Conservation (phyloP, 23 tunicate genomes). For the Oikopleura albicans region DNA sequence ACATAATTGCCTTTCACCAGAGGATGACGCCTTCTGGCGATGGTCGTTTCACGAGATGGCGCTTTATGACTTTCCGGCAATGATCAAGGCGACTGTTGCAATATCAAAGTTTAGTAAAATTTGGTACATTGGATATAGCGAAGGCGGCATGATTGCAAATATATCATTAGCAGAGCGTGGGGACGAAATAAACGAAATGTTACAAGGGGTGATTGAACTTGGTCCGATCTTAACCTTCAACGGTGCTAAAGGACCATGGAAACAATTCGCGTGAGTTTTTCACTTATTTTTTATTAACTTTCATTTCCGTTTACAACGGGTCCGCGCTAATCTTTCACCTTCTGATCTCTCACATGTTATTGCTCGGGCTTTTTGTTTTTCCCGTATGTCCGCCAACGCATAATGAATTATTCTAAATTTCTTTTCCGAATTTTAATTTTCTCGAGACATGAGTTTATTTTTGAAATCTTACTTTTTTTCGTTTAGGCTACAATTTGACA, state of each 20-base stretch:
- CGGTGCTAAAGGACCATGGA: constrained; percentile 42
- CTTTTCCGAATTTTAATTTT: too few relatives aligned
- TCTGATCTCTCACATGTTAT: too few relatives aligned
- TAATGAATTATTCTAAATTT: too few relatives aligned
- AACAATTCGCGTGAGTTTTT: too few relatives aligned
- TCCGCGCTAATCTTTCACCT: too few relatives aligned
- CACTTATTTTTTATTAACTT: too few relatives aligned
- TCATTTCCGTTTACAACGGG: too few relatives aligned
- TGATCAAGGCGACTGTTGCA: constrained; percentile 34
- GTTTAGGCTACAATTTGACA: too few relatives aligned
- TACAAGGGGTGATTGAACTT: constrained; percentile 43
- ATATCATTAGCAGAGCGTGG: constrained; percentile 44
- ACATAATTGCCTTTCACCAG: constrained; percentile 32
- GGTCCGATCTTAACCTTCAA: constrained; percentile 56
- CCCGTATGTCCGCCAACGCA: too few relatives aligned
- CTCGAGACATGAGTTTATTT: too few relatives aligned
- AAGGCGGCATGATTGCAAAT: constrained; percentile 53
- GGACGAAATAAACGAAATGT: constrained; percentile 26
- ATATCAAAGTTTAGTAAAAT: constrained; percentile 27
- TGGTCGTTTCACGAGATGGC: constrained; percentile 80
- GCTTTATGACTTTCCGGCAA: constrained; percentile 61
- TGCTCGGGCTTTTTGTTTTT: too few relatives aligned
- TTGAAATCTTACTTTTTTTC: too few relatives aligned
- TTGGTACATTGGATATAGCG: constrained; percentile 20
- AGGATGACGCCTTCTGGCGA: constrained; percentile 57